Percentiles rank a stretch among this genome's conserved stretches.
These are phyloP conservation scores for Tanypteryx hageni DNA, from an alignment of 2,888 invertebrate genomes.

Conservation along the genomic window DNA sequence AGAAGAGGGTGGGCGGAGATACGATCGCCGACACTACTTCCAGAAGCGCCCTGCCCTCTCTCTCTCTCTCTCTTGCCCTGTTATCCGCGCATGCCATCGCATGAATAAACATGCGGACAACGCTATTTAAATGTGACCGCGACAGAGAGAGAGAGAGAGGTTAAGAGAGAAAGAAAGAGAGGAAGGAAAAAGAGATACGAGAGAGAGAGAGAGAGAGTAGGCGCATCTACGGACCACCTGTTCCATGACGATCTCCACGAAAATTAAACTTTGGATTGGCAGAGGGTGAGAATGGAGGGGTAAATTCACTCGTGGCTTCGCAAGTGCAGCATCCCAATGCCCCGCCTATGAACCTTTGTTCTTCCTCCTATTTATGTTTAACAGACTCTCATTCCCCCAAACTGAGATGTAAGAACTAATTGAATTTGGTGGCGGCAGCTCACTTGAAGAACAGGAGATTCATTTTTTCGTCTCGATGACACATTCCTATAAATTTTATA, in stretches of 20 bases:
- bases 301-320: too few species aligned
- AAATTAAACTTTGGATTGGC: slow-evolving; percentile 4
- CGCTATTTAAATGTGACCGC: slow-evolving; percentile 59
- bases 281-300: too few species aligned
- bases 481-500: too few species aligned
- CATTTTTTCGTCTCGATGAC: too few species aligned
- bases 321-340: too few species aligned
- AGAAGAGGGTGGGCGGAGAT: slow-evolving; percentile 20
- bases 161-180: background rate
- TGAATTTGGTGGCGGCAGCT: too few species aligned
- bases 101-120: slow-evolving; percentile 63
- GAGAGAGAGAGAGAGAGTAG: background rate
- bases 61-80: background rate
- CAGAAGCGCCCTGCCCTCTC: background rate
- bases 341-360: too few species aligned
- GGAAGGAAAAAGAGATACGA: background rate
- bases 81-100: slow-evolving; percentile 59
- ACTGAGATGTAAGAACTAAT: too few species aligned
- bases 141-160: background rate
- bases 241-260: slow-evolving; percentile 38
- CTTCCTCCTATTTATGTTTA: too few species aligned
- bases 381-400: too few species aligned
- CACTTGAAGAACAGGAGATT: too few species aligned
- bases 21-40: slow-evolving; percentile 54
- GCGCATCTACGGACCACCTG: slow-evolving; percentile 31